These are phyloP conservation scores for Cyphomyrus discorhynchus DNA, from an alignment of 2,113 vertebrate genomes.

Conservation along the genomic window DNA sequence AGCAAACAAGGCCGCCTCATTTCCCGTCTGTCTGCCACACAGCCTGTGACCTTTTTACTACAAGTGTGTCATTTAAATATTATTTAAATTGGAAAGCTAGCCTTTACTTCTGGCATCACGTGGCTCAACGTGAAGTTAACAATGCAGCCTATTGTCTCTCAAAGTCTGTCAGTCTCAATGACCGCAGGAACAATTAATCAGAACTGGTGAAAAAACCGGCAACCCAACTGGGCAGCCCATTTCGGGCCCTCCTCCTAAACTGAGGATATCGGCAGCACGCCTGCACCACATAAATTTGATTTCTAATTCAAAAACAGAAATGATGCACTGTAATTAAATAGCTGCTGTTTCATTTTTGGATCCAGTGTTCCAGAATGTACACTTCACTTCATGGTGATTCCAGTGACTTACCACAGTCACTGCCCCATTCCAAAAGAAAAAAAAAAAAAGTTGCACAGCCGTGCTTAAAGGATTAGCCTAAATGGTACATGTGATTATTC, in stretches of 20 bases:
- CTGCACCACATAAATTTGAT: conserved; percentile 42
- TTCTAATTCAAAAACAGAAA: conserved; percentile 26
- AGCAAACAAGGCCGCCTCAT: conserved; percentile 9
- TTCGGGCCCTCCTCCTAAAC: conserved; percentile 33
- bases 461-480: background rate
- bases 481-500: background rate
- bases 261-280: conserved; percentile 37
- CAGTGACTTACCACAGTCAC: background rate
- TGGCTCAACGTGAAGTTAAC: conserved; percentile 30
- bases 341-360: conserved; percentile 21
- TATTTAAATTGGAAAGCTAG: conserved; percentile 35
- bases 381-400: background rate
- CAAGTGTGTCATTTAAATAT: conserved; percentile 18
- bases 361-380: background rate
- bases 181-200: conserved; percentile 50
- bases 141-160: conserved; percentile 49
- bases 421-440: background rate
- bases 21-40: conserved; percentile 28
- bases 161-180: conserved; percentile 49
- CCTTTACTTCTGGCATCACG: conserved; percentile 31
- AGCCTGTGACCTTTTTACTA: conserved; percentile 39
- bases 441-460: background rate
- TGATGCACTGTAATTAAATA: conserved; percentile 26
- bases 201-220: conserved; percentile 38
- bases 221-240: conserved; percentile 40